phyloP scores from a whole-genome alignment of 2,113 vertebrate species.

The Bothrops jararaca region DNA sequence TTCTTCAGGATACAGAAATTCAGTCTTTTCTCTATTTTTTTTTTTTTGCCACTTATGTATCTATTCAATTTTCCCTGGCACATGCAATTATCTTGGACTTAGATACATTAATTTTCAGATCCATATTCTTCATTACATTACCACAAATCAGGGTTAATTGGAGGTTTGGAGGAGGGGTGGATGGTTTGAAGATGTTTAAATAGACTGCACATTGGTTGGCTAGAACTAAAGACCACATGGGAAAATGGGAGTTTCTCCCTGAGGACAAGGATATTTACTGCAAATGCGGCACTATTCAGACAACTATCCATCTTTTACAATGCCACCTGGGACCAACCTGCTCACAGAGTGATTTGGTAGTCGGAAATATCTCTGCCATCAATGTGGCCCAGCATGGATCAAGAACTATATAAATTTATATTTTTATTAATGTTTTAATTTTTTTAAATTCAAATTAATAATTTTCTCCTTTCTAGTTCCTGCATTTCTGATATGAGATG shows the following conservation, averaged over 20 bases:
- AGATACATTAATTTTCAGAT: not conserved
- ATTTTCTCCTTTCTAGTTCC: not conserved
- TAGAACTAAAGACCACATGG: not conserved
- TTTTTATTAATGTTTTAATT: not conserved
- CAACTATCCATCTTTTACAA: not conserved
- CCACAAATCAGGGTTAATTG: not conserved
- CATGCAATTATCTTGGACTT: not conserved
- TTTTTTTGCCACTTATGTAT: not conserved
- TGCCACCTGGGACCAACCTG: not conserved
- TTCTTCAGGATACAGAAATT: not conserved
- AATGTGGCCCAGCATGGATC: not conserved
- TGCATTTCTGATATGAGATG: not conserved
- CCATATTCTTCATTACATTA: not conserved
- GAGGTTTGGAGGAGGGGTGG: not conserved
- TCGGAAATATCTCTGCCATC: not conserved
- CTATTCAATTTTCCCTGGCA: not conserved
- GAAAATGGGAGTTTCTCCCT: not conserved
- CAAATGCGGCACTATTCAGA: not conserved
- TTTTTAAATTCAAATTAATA: not conserved
- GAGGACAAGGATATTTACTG: not conserved
- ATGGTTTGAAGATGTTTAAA: not conserved
- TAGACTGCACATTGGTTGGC: not conserved
- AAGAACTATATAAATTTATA: not conserved
- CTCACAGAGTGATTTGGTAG: not conserved
- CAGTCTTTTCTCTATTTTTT: not conserved